Conservation (phyloP, 2,888 invertebrate genomes). For the Philhelius pedissequus region DNA sequence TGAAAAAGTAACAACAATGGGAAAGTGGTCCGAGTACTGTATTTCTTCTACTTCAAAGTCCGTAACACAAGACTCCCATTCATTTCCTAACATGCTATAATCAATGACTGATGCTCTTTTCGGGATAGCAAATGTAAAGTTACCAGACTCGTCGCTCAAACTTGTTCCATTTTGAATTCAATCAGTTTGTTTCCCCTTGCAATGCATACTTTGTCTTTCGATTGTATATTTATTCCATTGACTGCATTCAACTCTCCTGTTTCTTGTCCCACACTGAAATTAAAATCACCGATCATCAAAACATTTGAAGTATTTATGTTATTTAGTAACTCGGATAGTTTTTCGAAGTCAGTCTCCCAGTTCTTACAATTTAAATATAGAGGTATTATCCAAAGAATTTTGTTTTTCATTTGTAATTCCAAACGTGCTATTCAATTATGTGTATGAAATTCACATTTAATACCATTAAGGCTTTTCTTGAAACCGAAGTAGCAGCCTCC, state of each 20-base stretch:
- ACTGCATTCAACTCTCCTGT: background rate
- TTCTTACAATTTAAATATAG: background rate
- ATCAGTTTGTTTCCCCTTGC: background rate
- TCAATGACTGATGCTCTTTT: background rate
- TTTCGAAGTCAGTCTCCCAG: background rate
- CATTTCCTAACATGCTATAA: background rate
- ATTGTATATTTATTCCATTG: background rate
- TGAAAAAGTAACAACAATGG: background rate
- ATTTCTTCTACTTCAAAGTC: background rate
- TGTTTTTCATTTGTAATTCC: background rate
- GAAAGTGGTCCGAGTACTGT: background rate
- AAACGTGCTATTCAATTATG: background rate
- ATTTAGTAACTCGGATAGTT: background rate
- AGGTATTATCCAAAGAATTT: background rate
- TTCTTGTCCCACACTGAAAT: background rate
- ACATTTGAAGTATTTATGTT: background rate
- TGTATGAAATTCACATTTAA: background rate
- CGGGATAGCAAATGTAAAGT: background rate
- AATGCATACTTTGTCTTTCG: background rate
- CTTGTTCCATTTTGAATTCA: background rate
- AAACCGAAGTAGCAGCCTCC: background rate
- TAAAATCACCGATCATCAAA: background rate
- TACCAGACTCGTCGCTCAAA: background rate
- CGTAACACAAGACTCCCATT: no score
- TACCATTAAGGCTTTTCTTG: background rate